A percentile compares a stretch with the other conserved stretches of the same genome.
phyloP scores from a whole-genome alignment of 2,888 invertebrate genomes.

The Drosophila monieri region DNA sequence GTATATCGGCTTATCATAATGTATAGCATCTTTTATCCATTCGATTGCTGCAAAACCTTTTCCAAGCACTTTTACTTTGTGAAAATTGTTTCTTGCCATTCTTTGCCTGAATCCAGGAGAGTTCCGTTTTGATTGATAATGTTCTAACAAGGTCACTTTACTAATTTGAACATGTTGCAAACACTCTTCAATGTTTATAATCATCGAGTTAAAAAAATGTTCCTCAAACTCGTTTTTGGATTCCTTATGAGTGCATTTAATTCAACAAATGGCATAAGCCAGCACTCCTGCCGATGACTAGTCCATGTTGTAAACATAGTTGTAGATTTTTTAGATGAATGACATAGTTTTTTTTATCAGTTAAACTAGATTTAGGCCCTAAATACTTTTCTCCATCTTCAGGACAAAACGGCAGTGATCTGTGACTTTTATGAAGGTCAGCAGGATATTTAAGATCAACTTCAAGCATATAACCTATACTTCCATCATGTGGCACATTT shows the following conservation, averaged over 20 bases:
- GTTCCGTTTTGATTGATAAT: conserved; percentile 1
- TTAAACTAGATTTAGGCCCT: not conserved
- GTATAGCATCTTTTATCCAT: not conserved
- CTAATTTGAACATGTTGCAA: not conserved
- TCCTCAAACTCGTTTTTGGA: conserved; percentile 3
- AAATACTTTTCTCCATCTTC: not conserved
- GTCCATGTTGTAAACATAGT: not conserved
- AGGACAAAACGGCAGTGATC: conserved; percentile 3
- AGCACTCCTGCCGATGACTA: not conserved
- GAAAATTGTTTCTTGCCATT: conserved; percentile 11
- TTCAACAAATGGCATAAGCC: conserved; percentile 6
- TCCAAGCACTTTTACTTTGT: not conserved
- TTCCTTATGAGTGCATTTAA: not conserved
- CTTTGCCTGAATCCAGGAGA: conserved; percentile 5
- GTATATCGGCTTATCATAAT: not conserved
- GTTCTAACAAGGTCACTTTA: not conserved
- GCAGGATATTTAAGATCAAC: not conserved
- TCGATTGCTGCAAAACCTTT: conserved; percentile 3
- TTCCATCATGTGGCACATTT: not conserved
- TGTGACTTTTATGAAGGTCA: not conserved
- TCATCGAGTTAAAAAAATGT: conserved; percentile 3
- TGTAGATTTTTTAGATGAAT: conserved; percentile 8
- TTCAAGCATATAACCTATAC: not conserved
- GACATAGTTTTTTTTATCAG: conserved; percentile 4
- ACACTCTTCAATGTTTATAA: not conserved